Percentiles rank a stretch among this genome's conserved stretches.
These are phyloP conservation scores for Apocheima hispidaria DNA, from an alignment of 2,888 invertebrate genomes.

Conservation along the genomic window DNA sequence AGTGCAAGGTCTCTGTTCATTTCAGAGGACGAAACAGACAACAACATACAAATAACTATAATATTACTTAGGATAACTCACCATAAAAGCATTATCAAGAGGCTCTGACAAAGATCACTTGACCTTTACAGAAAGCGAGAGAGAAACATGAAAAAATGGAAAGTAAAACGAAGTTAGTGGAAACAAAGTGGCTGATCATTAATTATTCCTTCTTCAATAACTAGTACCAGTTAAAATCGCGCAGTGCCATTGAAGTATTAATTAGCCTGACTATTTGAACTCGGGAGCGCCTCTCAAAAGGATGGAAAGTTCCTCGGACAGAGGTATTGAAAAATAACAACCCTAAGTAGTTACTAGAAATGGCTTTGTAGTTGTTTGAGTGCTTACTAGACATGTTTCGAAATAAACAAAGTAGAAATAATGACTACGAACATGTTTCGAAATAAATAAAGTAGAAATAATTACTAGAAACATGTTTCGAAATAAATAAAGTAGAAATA, in stretches of 20 bases:
- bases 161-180: not conserved
- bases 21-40: too few relatives aligned
- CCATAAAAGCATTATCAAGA: too few relatives aligned
- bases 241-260: conserved; percentile 53
- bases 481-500: not conserved
- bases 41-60: too few relatives aligned
- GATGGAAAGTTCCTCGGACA: not conserved
- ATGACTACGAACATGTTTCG: too few relatives aligned
- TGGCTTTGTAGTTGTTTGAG: conserved; percentile 24
- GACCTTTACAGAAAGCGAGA: not conserved
- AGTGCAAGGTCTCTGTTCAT: too few relatives aligned
- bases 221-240: conserved; percentile 37
- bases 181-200: conserved; percentile 4
- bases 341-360: conserved; percentile 6
- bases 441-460: not conserved
- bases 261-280: conserved; percentile 43
- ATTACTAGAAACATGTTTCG: not conserved
- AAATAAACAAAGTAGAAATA: not conserved
- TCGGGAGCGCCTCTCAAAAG: conserved; percentile 3
- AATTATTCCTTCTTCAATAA: conserved; percentile 15
- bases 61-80: too few relatives aligned
- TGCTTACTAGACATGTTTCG: conserved; percentile 15
- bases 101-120: too few relatives aligned
- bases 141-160: too few relatives aligned
- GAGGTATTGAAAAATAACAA: conserved; percentile 18